These are phyloP conservation scores for Aptenodytes forsteri DNA, from an alignment of 2,113 vertebrate species.

Conservation along the genomic window DNA sequence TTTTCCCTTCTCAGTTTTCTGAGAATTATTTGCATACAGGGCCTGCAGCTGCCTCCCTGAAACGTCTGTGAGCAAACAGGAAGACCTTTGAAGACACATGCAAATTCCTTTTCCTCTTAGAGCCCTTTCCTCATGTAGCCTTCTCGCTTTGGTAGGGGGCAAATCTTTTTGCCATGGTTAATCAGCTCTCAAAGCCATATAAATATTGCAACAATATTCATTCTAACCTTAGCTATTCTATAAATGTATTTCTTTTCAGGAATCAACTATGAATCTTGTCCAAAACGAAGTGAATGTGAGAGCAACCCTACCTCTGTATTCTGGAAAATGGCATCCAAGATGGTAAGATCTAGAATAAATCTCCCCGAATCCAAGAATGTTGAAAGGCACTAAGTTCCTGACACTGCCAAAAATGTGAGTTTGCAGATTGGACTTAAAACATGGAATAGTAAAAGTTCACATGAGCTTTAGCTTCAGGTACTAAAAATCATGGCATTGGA, in stretches of 20 bases:
- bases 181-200: neutral
- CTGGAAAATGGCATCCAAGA: slow-evolving; percentile 73
- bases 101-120: neutral
- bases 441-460: neutral
- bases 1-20: neutral
- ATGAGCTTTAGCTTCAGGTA: neutral
- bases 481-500: neutral
- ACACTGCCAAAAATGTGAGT: neutral
- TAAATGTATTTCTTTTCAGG: slow-evolving; percentile 63
- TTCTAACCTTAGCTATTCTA: neutral
- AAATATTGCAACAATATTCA: neutral
- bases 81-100: neutral
- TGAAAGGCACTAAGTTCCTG: neutral
- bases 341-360: slow-evolving; percentile 59
- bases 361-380: neutral
- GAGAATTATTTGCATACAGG: neutral
- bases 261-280: slow-evolving; percentile 74
- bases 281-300: slow-evolving; percentile 68
- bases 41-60: neutral
- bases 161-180: neutral
- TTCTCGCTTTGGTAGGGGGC: neutral
- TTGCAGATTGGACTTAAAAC: neutral
- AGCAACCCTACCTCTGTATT: slow-evolving; percentile 60
- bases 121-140: neutral
- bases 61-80: neutral